Evolutionary conservation across 2,797 vertebrate genomes (phyloP), one percentile per base, ranked within the genome.

Genomic region (Ammospiza maritima): DNA sequence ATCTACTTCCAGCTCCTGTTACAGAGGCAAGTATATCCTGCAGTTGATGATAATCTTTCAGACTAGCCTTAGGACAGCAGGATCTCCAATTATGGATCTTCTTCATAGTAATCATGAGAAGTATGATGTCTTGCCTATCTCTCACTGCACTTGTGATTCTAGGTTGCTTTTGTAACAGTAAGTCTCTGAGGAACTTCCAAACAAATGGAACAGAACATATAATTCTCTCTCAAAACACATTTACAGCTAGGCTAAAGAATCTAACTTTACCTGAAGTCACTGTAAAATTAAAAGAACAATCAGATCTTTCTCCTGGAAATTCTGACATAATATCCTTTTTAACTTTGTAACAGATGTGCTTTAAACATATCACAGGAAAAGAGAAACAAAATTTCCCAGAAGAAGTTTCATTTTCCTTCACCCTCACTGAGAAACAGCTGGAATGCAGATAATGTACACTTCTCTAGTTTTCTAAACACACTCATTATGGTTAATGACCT

Each of bases 241-340:
- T 79, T 67, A 89, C 88, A 76, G 36, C 22, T 45, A 76, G 23
- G 40, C 5, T 71, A 40, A 93, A 89, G 19, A 65, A 73, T 45
- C 16, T 60, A 90, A 82, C 9, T 72, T 88, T 45, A 89, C 64
- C 64, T 82, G 67, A 42, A 90, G 74, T 34, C 80, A 60, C 29
- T 62, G 29, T 75, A 73, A 85, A 94, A 87, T 82, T 89, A 78
- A 89, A 92, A 93, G 34, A 81, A 81, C 61, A 92, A 65, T 47
- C 53, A 67, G 38, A 79, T 89, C n/a, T 85, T 89, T 87, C 71
- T 66, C 16, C 26, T 89, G 60, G 74, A 36, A 92, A 62, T 85
- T 87, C 48, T 89, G 82, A 91, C 38, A 80, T 51, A 77, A 77
- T 27, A 70, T 53, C 23, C 27, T 83, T 89, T 88, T 74, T 6